Percentiles rank a stretch among this genome's conserved stretches.
These are phyloP conservation scores for Tokudaia tokunoshimensis DNA, from an alignment of 2,797 vertebrate species.

Conservation along the genomic window DNA sequence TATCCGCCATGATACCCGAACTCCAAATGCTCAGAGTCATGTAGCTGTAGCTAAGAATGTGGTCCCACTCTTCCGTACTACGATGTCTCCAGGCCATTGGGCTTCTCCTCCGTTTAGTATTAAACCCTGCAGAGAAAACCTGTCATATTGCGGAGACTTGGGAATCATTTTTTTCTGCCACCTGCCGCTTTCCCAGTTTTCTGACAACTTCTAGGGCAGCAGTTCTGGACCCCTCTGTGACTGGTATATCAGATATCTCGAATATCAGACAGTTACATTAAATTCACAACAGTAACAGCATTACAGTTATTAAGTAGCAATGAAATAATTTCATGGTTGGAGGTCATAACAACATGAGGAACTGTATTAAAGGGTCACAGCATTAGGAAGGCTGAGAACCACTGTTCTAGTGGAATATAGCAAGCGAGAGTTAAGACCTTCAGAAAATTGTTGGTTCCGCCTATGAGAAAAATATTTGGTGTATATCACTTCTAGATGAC, in stretches of 20 bases:
- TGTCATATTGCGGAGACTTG: background rate
- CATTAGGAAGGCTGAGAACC: background rate
- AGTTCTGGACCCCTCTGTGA: background rate
- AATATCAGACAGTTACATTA: background rate
- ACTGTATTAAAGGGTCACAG: background rate
- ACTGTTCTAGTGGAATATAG: background rate
- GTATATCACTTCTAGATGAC: background rate
- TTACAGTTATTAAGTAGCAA: background rate
- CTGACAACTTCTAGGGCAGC: background rate
- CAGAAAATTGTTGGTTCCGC: background rate
- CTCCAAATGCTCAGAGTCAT: background rate
- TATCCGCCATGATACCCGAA: background rate
- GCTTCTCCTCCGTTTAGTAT: background rate
- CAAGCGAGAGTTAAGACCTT: constrained; percentile 4
- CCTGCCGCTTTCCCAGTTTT: background rate
- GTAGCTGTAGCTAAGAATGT: background rate
- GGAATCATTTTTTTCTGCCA: background rate
- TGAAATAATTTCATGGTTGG: background rate
- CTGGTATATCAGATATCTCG: background rate
- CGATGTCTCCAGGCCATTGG: background rate
- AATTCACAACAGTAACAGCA: background rate
- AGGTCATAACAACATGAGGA: background rate
- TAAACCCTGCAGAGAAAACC: background rate
- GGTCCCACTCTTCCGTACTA: background rate
- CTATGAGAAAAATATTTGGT: background rate